Percentiles rank a stretch among this genome's conserved stretches.
Conservation (phyloP, 2,888 invertebrate species). For the Andrena chrysosceles region DNA sequence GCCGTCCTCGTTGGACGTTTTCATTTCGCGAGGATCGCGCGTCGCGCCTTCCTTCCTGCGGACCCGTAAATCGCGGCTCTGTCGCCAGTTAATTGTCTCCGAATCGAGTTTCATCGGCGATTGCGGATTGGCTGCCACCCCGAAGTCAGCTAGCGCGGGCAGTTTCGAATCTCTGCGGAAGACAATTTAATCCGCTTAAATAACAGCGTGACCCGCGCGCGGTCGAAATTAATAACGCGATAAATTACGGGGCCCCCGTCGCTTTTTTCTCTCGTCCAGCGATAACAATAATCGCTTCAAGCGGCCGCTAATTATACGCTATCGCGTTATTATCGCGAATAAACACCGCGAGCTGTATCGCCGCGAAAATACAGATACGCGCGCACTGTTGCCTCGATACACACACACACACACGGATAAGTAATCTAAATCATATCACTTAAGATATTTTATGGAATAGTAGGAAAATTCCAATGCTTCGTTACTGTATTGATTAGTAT, state of each 20-base stretch:
- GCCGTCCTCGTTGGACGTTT: neutral
- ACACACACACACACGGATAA: too few species aligned
- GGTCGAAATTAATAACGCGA: slow-evolving; percentile 33
- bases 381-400: too few species aligned
- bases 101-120: slow-evolving; percentile 13
- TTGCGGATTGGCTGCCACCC: slow-evolving; percentile 1
- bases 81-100: slow-evolving; percentile 17
- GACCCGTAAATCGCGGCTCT: slow-evolving; percentile 7
- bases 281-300: slow-evolving; percentile 29
- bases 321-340: slow-evolving; percentile 1
- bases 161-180: neutral
- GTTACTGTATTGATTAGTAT: too few species aligned
- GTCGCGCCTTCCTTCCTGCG: neutral
- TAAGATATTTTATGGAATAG: too few species aligned
- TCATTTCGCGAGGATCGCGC: slow-evolving; percentile 10
- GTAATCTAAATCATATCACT: too few species aligned
- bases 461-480: too few species aligned
- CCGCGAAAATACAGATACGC: neutral
- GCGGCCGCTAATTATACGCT: slow-evolving; percentile 28
- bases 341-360: neutral
- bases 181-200: slow-evolving; percentile 41
- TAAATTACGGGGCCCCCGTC: slow-evolving; percentile 15
- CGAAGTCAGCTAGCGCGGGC: neutral
- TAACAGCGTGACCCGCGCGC: slow-evolving; percentile 3
- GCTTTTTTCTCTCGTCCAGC: neutral